Base-by-base conservation (phyloP, 2,797 vertebrate species). In the Centropyge bicolor region DNA sequence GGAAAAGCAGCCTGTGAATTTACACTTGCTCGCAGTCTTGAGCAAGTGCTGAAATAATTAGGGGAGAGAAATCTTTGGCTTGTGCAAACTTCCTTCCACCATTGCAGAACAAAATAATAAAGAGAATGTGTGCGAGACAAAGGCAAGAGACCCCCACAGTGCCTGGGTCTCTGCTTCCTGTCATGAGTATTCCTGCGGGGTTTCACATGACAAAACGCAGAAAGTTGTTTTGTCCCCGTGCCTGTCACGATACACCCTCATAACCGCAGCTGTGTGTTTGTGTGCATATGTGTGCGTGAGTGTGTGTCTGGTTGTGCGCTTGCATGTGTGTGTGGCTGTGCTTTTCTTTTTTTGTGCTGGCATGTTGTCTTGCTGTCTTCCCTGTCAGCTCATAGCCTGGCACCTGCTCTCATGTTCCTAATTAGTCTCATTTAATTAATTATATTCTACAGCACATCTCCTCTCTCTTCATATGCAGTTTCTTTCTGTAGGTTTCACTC, bases 141-240 rank as follows among this genome's bases (percentile, higher is more conserved):
- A 96, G 95, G 94, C 94, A 95, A 87, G 95, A 96, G 95, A 96
- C 95, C 96, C 96, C 96, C 94, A 94, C 86, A 89, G 95, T 94
- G 95, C 94, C 88, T 92, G 95, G 96, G 96, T 96, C 95, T 95
- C 93, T 95, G 93, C 95, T 96, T 96, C 94, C 96, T 96, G 96
- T 96, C 96, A 96, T 89, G 92, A 94, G 94, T 96, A 96, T 96
- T 96, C 96, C 95, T 96, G 83, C 88, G 96, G 95, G 96, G 94
- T 95, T 96, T 96, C 96, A 96, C 93, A 96, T 97, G 95, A 96
- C 96, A 96, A 96, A 96, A 96, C 90, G 95, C 95, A 96, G 94
- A 97, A 96, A 96, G 95, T 96, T 96, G 95, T 96, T 96, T 96
- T 96, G 95, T 96, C 95, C 95, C 95, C 86, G 87, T 94, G 95